Percentiles rank a stretch among this genome's conserved stretches.
phyloP scores from a whole-genome alignment of 1,140 invertebrate species.

The Asbolus verrucosus region DNA sequence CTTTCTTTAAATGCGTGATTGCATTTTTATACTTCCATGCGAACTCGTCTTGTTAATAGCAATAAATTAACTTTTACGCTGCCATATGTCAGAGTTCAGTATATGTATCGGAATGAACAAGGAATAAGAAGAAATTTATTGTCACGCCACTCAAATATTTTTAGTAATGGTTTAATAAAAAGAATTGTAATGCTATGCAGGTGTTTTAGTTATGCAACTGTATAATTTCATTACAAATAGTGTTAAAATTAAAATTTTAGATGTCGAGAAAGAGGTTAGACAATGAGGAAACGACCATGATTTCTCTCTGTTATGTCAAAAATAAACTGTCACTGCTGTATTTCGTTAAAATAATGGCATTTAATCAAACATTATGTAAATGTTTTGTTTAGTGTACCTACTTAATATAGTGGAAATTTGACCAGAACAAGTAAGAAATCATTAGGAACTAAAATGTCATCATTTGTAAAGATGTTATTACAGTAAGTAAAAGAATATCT shows the following conservation, averaged over 20 bases:
- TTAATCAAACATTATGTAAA: too few species aligned
- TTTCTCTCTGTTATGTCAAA: neutral
- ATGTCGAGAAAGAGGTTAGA: neutral
- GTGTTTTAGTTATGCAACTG: neutral
- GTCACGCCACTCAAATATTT: too few species aligned
- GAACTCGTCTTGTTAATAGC: neutral
- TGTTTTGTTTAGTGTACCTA: too few species aligned
- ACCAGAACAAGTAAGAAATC: too few species aligned
- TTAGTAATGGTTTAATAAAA: neutral
- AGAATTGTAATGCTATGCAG: neutral
- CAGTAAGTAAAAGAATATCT: too few species aligned
- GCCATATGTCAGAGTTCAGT: conserved; percentile 29
- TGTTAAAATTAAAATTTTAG: neutral
- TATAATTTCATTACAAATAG: neutral
- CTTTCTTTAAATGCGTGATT: conserved; percentile 23
- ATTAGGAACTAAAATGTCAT: too few species aligned
- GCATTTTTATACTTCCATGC: neutral
- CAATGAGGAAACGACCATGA: neutral
- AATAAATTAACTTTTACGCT: conserved; percentile 12
- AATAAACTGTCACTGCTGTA: neutral
- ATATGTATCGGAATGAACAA: conserved; percentile 8
- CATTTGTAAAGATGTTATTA: too few species aligned
- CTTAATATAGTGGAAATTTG: too few species aligned
- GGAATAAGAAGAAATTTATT: conserved; percentile 29
- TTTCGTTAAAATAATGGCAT: neutral